Evolutionary conservation across 37 sponge, comb jelly and placozoan genomes (phyloP), one percentile per base, ranked within the genome.

Genomic region (Aplysina aerophoba): DNA sequence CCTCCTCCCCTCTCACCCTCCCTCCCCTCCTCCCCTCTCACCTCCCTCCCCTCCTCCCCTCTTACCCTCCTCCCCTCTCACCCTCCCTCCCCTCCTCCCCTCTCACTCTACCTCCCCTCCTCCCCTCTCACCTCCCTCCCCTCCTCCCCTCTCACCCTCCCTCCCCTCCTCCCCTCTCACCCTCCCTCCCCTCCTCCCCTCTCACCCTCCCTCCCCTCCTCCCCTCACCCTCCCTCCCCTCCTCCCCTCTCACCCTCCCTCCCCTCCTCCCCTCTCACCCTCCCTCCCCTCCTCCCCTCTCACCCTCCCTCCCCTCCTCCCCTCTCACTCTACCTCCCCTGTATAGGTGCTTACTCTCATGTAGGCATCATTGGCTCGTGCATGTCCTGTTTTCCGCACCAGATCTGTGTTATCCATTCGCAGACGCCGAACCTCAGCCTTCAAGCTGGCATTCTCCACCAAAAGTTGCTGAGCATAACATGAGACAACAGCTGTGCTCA

Each of bases 371-470:
- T 95, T 92, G 37, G 72, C 83, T 58, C 89, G 81, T 54, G 95
- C 88, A 64, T 82, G 85, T 31, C 87, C 72, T 17, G 85, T 65
- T 41, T 80, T 84, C 56, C 63, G 87, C 65, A 90, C 13, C 16
- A 95, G 66, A 19, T 92, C 90, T 17, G 64, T 25, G 60, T 95
- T 95, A 40, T 95, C 92, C 31, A 89, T 67, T 65, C 83, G 58
- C 56, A 95, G 72, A 34, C 81, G 78, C 38, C 75, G 67, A 14
- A 95, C 74, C 15, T 92, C 93, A 19, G 95, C 95, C 78, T 87
- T 89, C 63, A 95, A 63, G 30, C 63, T 81, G 15, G 92, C 92
- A 85, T 89, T 92, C 84, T 95, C 95, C 16, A 95, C 84, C 34
- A 87, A n/a, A 1, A 95, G 63, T 22, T 66, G 69, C 95, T 95